Percentiles rank a stretch among this genome's conserved stretches.
Conservation (phyloP, 1,140 invertebrate genomes). For the Colletes gigas region DNA sequence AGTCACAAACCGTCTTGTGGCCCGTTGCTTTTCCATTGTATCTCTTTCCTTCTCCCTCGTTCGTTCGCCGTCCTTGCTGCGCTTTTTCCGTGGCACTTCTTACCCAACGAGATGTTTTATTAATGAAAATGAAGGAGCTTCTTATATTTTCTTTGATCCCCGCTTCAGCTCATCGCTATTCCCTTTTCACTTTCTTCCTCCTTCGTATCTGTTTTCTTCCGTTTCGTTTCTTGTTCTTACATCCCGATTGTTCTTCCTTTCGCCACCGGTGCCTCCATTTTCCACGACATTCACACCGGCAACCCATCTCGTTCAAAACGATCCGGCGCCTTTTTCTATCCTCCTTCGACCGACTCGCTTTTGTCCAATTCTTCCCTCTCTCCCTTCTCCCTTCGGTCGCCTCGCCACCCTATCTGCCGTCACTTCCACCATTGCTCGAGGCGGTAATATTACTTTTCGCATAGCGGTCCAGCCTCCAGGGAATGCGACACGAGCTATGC, state of each 20-base stretch:
- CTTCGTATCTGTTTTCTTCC: not conserved
- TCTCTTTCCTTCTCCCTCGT: slow-evolving; percentile 28
- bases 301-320: slow-evolving; percentile 4
- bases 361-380: not conserved
- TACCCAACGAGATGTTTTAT: slow-evolving; percentile 71
- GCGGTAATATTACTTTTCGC: slow-evolving; percentile 61
- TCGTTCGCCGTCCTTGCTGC: not conserved
- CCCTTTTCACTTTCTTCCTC: not conserved
- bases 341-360: not conserved
- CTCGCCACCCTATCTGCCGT: slow-evolving; percentile 14
- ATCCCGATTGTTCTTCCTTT: slow-evolving; percentile 14
- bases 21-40: slow-evolving; percentile 41
- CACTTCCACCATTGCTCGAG: slow-evolving; percentile 37
- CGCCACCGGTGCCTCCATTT: slow-evolving; percentile 34
- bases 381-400: not conserved
- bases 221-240: not conserved
- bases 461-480: slow-evolving; percentile 42
- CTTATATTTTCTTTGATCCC: slow-evolving; percentile 66
- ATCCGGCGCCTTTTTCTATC: not conserved
- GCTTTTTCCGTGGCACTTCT: slow-evolving; percentile 41
- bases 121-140: slow-evolving; percentile 72
- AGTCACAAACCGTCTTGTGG: slow-evolving; percentile 64
- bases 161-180: not conserved
- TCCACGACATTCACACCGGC: slow-evolving; percentile 21
- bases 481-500: slow-evolving; percentile 63